Conservation (phyloP, 2,113 vertebrate species). For the Charina bottae region DNA sequence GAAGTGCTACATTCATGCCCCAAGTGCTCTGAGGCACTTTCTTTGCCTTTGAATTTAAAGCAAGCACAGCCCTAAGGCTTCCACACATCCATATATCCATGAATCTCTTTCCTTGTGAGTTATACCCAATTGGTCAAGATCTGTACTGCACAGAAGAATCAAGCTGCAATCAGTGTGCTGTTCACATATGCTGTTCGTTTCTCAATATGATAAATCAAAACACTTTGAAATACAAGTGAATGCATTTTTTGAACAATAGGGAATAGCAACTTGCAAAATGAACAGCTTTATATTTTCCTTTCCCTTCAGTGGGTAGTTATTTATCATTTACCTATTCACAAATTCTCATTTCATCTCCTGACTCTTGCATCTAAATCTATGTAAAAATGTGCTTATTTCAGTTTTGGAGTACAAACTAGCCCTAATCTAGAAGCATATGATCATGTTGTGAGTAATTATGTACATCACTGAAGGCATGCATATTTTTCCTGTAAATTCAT, state of each 20-base stretch:
- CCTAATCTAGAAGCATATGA: background rate
- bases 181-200: constrained; percentile 5
- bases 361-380: constrained; percentile 3
- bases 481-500: background rate
- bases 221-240: constrained; percentile 21
- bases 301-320: background rate
- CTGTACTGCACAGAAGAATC: background rate
- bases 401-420: background rate
- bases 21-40: background rate
- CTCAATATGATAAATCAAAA: constrained; percentile 26
- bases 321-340: background rate
- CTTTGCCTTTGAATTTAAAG: background rate
- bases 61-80: background rate
- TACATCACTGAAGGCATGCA: background rate
- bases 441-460: background rate
- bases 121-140: background rate
- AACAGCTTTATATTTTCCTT: background rate
- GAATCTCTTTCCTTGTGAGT: background rate
- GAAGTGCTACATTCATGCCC: background rate
- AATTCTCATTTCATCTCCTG: background rate
- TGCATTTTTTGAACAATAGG: background rate
- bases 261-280: background rate
- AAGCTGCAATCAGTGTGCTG: background rate
- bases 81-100: background rate
- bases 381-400: background rate